Percentiles rank a stretch among this genome's conserved stretches.
phyloP scores from a whole-genome alignment of 2,888 invertebrate species.

The Tipula lateralis region DNA sequence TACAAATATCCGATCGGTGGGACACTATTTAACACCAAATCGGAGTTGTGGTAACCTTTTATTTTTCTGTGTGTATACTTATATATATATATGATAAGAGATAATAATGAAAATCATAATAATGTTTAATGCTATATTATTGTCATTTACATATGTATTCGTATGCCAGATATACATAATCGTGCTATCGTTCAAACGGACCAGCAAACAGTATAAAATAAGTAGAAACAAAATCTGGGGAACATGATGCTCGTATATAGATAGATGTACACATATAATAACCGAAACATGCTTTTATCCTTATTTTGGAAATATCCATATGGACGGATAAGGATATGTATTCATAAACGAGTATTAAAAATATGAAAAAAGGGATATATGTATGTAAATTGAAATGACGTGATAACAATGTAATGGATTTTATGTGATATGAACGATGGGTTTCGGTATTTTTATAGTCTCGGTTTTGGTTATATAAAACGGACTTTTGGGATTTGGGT shows the following conservation, averaged over 20 bases:
- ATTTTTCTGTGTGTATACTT: no score
- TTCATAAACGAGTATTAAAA: neutral
- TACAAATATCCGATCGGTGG: no score
- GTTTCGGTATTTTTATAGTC: neutral
- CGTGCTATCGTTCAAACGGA: neutral
- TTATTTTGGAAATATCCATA: neutral
- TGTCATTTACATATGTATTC: neutral
- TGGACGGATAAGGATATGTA: neutral
- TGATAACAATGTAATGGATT: constrained; percentile 19
- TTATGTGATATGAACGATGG: neutral
- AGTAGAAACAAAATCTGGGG: neutral
- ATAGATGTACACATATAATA: neutral
- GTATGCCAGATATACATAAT: neutral
- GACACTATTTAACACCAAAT: no score
- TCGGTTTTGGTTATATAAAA: neutral
- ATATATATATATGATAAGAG: neutral
- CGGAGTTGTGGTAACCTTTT: no score
- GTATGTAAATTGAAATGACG: constrained; percentile 5
- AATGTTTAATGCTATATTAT: neutral
- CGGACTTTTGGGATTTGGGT: neutral
- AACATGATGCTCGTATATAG: neutral
- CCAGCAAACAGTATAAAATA: neutral
- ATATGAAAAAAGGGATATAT: constrained; percentile 24
- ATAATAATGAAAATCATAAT: neutral
- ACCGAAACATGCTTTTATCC: neutral